Percentiles rank a stretch among this genome's conserved stretches.
Conservation (phyloP, 1,140 invertebrate genomes). For the Drosophila sulfurigaster region DNA sequence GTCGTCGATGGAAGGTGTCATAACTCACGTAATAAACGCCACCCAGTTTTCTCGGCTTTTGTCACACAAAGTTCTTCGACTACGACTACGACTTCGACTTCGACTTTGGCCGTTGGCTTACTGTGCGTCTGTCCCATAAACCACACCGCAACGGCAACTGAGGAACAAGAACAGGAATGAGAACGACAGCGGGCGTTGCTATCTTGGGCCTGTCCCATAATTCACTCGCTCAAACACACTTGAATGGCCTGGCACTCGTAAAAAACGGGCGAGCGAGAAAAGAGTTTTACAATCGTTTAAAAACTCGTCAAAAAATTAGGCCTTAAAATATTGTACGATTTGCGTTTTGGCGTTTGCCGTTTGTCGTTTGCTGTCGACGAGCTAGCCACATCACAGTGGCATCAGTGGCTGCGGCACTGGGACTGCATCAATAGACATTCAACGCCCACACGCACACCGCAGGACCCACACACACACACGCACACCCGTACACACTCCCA, state of each 20-base stretch:
- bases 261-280: conserved; percentile 70
- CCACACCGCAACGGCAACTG: conserved; percentile 53
- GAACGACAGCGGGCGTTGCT: conserved; percentile 41
- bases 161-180: conserved; percentile 4
- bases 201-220: conserved; percentile 71
- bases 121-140: conserved; percentile 51
- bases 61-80: conserved; percentile 43
- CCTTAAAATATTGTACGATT: conserved; percentile 80
- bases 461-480: conserved; percentile 32
- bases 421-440: conserved; percentile 50
- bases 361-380: conserved; percentile 15
- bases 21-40: conserved; percentile 78
- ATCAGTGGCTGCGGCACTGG: conserved; percentile 1
- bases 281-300: conserved; percentile 84
- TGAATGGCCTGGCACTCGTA: conserved; percentile 74
- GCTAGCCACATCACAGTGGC: not conserved
- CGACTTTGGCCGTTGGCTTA: conserved; percentile 24
- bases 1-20: conserved; percentile 54
- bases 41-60: conserved; percentile 61
- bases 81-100: not conserved
- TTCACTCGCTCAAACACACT: conserved; percentile 73
- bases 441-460: conserved; percentile 31
- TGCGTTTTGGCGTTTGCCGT: conserved; percentile 55
- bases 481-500: conserved; percentile 19
- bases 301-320: conserved; percentile 84